A percentile compares a stretch with the other conserved stretches of the same genome.
Conservation (phyloP, 2,113 vertebrate species). For the Pungitius pungitius region DNA sequence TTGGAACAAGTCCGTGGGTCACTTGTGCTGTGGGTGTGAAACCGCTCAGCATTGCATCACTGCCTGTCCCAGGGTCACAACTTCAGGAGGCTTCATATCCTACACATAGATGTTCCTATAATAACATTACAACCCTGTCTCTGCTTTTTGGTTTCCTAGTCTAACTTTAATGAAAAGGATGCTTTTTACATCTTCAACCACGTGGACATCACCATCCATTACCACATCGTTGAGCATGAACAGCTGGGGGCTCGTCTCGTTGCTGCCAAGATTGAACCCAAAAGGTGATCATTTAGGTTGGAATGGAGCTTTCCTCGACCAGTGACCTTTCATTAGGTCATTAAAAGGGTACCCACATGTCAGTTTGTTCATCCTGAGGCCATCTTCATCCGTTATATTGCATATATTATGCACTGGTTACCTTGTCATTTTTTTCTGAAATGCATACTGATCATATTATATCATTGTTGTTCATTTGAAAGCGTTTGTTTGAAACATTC, state of each 20-base stretch:
- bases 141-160: slow-evolving; percentile 71
- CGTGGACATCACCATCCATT: slow-evolving; percentile 91
- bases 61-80: background rate
- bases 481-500: background rate
- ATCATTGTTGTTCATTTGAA: background rate
- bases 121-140: background rate
- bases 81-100: background rate
- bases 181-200: slow-evolving; percentile 97
- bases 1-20: background rate
- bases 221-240: slow-evolving; percentile 88
- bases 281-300: slow-evolving; percentile 81
- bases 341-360: background rate
- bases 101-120: background rate
- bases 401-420: background rate
- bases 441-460: background rate
- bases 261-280: slow-evolving; percentile 95
- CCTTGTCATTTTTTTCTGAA: background rate
- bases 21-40: background rate
- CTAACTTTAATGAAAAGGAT: slow-evolving; percentile 89
- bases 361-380: background rate
- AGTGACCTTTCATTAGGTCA: too few relatives aligned
- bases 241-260: slow-evolving; percentile 88
- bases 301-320: background rate
- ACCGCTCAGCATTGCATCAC: background rate
- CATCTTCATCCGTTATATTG: background rate